Evolutionary conservation across 2,888 invertebrate species (phyloP), one percentile per base, ranked within the genome.

Genomic region (Caenorhabditis sp.): DNA sequence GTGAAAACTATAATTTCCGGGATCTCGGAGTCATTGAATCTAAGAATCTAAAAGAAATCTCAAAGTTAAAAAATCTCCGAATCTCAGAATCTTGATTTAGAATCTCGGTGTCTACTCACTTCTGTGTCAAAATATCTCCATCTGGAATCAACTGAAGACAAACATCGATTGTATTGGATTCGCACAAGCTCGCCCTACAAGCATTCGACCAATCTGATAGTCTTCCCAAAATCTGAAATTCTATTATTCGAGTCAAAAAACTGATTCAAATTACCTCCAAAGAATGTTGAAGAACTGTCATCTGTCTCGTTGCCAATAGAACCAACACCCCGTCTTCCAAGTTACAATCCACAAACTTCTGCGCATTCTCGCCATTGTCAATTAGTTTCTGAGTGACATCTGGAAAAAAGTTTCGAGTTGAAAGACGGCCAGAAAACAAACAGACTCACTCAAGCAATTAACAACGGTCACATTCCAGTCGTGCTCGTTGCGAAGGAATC

Each of bases 101-200:
- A 35, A 35, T 35, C 4, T 35, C 22, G 1, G 19, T 19, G 4
- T 22, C 19, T 19, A 19, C 54, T 10, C 2, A 89, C 89, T 89
- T 89, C 76, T 89, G 89, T 4, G 89, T 88, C 44, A 89, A 61
- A 35, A 89, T 74, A 70, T 89, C 89, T 1, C 86, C 86, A 41
- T 87, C 83, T 10, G 85, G 82, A 26, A 86, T 69, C 61, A 89
- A 22, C 63, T 87, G 86, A 3, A 89, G 73, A 51, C 87, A 86
- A 0, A 84, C 82, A 51, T 89, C 89, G 35, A 89, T 80, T 4
- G 86, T 87, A 19, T 87, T 87, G 2, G 89, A 82, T 19, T 84
- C 85, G 54, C 88, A 89, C 16, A 89, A 70, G 28, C 86, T 87
- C 24, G 72, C 70, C 16, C 88, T 74, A 72, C 87, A 86, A 1